phyloP scores from a whole-genome alignment of 2,888 invertebrate species.

The Elmis aenea region DNA sequence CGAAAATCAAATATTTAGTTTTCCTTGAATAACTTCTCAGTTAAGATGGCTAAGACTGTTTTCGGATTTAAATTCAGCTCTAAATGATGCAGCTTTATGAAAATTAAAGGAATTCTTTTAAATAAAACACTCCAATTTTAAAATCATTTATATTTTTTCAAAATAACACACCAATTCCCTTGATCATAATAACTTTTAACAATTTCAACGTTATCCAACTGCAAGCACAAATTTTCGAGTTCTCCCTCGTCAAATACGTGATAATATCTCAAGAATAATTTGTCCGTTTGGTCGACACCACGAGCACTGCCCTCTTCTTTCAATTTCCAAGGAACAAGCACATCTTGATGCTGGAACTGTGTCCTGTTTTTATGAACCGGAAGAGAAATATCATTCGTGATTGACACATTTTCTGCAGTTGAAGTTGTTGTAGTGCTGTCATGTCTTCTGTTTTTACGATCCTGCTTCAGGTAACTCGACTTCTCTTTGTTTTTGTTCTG shows the following conservation, averaged over 20 bases:
- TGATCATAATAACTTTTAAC: slow-evolving; percentile 83
- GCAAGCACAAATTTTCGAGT: slow-evolving; percentile 60
- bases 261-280: slow-evolving; percentile 78
- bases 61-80: too few relatives aligned
- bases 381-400: slow-evolving; percentile 43
- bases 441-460: slow-evolving; percentile 48
- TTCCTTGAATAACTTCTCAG: too few relatives aligned
- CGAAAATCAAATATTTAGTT: too few relatives aligned
- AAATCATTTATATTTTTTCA: slow-evolving; percentile 52
- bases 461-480: slow-evolving; percentile 66
- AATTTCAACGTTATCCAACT: slow-evolving; percentile 53
- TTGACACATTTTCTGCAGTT: slow-evolving; percentile 27
- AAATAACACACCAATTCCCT: slow-evolving; percentile 91
- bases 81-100: too few relatives aligned
- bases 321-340: slow-evolving; percentile 94
- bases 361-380: slow-evolving; percentile 89
- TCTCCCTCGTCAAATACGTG: slow-evolving; percentile 89
- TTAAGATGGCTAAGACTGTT: too few relatives aligned
- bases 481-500: slow-evolving; percentile 64
- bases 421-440: slow-evolving; percentile 30
- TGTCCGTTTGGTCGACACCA: slow-evolving; percentile 38
- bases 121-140: too few relatives aligned
- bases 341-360: slow-evolving; percentile 82
- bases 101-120: too few relatives aligned
- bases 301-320: slow-evolving; percentile 48